These are phyloP conservation scores for Yponomeuta cagnagella DNA, from an alignment of 2,888 invertebrate species.

Conservation along the genomic window DNA sequence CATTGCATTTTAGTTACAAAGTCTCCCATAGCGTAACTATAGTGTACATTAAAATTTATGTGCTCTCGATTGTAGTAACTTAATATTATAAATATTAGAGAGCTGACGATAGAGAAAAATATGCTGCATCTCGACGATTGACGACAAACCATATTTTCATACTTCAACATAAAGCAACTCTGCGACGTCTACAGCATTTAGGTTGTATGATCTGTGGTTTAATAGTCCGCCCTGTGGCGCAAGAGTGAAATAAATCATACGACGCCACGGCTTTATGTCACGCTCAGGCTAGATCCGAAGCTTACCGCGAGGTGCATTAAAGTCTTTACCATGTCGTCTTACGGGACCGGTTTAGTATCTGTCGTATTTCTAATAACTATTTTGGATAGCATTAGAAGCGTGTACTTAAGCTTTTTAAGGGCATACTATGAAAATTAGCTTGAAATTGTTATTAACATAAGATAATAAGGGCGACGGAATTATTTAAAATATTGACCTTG, in stretches of 20 bases:
- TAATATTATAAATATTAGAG: too few species aligned
- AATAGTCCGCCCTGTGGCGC: neutral
- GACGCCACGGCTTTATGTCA: conserved; percentile 5
- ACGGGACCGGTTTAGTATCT: neutral
- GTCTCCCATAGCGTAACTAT: too few species aligned
- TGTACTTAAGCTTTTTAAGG: neutral
- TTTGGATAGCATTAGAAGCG: neutral
- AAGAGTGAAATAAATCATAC: conserved; percentile 1
- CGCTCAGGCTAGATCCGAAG: conserved; percentile 5
- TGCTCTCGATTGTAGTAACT: too few species aligned
- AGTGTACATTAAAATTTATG: too few species aligned
- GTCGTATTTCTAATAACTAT: neutral
- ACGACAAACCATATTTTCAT: too few species aligned
- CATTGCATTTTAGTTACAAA: too few species aligned
- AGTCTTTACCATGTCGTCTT: conserved; percentile 9
- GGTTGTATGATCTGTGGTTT: neutral
- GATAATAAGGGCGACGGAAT: neutral
- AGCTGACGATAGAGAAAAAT: too few species aligned
- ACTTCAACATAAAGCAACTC: neutral
- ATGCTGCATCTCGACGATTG: too few species aligned
- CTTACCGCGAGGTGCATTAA: conserved; percentile 7
- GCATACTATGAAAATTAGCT: neutral
- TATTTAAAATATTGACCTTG: too few species aligned
- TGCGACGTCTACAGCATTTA: neutral
- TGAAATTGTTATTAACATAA: neutral